Base-by-base conservation (phyloP, 2,797 vertebrate species). In the Loriculus beryllinus region DNA sequence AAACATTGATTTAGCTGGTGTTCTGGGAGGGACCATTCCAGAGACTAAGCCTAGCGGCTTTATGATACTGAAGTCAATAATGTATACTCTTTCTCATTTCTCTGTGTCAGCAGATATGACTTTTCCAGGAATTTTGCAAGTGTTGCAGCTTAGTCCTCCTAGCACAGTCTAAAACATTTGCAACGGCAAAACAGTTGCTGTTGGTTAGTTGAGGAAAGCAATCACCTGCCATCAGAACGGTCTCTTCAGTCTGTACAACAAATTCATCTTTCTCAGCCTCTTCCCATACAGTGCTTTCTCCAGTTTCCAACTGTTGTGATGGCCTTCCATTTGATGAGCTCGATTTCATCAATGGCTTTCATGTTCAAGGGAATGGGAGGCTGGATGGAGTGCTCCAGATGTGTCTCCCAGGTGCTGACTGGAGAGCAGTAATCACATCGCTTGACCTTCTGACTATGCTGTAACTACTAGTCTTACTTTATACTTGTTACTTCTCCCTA, bases 171-270 rank as follows among this genome's bases (percentile, higher is more conserved):
- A 8, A 62, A 48, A 7, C 56, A 25, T 57, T 25, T 35, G 56
- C 29, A 57, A 12, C 14, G 35, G 22, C 22, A 35, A 35, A 25
- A 16, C 33, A 17, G 56, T 35, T 57, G 14, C 33, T 57, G 15
- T 40, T 57, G 35, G 18, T n/a, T 33, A 12, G 17, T 42, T 51
- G 17, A 65, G 68, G 31, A 29, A 28, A 40, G 59, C n/a, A 45
- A 5, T 42, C 12, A 1, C 31, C 14, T 56, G 51, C 14, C 2
- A 0, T 31, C 29, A 31, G 33, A 43, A 3, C 0, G 1, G 40
- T 20, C 21, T 72, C n/a, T 71, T 43, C 37, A 31, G 77, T 8
- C 15, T 42, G 17, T 14, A 29, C 39, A 71, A 10, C 37, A 72
- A 26, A 12, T 14, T 8, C 14, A 43, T 12, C 37, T 35, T 69